Base-by-base conservation (phyloP, 1,140 invertebrate species). In the Nephila pilipes region DNA sequence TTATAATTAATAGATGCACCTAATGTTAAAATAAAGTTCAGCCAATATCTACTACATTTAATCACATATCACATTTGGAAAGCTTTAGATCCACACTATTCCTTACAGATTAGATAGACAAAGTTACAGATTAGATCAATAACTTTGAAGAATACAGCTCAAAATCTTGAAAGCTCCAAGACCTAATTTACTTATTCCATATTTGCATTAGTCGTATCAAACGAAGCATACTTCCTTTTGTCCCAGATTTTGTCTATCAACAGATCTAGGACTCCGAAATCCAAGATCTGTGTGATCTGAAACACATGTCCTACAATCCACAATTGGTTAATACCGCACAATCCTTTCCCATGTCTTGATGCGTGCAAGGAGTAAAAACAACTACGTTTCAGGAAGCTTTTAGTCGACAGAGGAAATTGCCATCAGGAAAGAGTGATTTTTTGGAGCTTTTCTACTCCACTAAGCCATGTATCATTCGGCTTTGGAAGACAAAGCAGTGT, bases 301-400 rank as follows among this genome's bases (percentile, higher is more conserved):
- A 29, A 75, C 69, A 75, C 32, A 36, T 75, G 69, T 75, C 32
- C 29, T 29, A 75, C 32, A 36, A 36, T 75, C 14, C 69, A 75
- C 69, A 75, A 75, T 75, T 36, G 69, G 25, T 75, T 75, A 75
- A 75, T 75, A 32, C 32, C 69, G 1, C 2, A 2, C 69, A 75
- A 75, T 75, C 69, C 69, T 75, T 75, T 75, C 29, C 69, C 20
- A 6, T 18, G 18, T 29, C 18, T 25, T 29, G 32, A 16, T 75
- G 69, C 69, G 29, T 75, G 29, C 29, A 29, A 75, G 5, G 69
- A 29, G 69, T 32, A 32, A 75, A 36, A 75, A 75, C 29, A 75
- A 75, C 10, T 32, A 29, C 6, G 69, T 75, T 36, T 20, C 69
- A 75, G 69, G 69, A 75, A 75, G 69, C 69, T 75, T 75, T 75